Evolutionary conservation across 2,797 vertebrate genomes (phyloP), one percentile per base, ranked within the genome.

Genomic region (Labroides dimidiatus): DNA sequence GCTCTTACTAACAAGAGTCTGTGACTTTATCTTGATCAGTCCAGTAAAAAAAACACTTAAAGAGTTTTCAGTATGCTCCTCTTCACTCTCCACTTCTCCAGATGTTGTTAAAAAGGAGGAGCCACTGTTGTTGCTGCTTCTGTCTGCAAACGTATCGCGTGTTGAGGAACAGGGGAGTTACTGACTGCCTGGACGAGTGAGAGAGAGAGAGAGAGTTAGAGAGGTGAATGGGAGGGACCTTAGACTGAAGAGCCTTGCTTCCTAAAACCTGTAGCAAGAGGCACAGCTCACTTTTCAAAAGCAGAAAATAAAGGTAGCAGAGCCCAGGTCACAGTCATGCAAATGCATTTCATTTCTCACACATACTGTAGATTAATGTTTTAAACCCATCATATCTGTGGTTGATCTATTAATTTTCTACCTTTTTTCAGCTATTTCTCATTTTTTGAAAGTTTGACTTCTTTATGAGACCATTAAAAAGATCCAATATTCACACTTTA

Each of bases 81-180:
- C 33, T 44, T 2, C 0, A 4, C 60, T 52, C 36, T 47, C 27
- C 30, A 49, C 55, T 58, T 9, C 45, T 47, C 64, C 72, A 87
- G 68, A 80, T 77, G 73, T 74, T n/a, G 56, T 10, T 61, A 50
- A 59, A 67, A 78, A 58, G 84, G 84, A 79, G 84, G 84, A 69
- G 84, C 77, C 23, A 81, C 44, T 60, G 63, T 20, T 64, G 16
- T 57, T 70, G 44, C 48, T 44, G 62, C 54, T 64, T 36, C 33
- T 60, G 37, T 48, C 60, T 23, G 54, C 36, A 73, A 61, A 72
- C 20, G 2, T 52, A 11, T 16, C 33, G 43, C 6, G 5, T 59
- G 55, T 65, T 41, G 17, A 63, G 70, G 33, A 83, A 70, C 20
- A 77, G 33, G 23, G 53, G 47, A 72, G 66, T 72, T 66, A 15